Evolutionary conservation across 1,140 invertebrate genomes (phyloP).

Genomic region (Vanessa tameamea): DNA sequence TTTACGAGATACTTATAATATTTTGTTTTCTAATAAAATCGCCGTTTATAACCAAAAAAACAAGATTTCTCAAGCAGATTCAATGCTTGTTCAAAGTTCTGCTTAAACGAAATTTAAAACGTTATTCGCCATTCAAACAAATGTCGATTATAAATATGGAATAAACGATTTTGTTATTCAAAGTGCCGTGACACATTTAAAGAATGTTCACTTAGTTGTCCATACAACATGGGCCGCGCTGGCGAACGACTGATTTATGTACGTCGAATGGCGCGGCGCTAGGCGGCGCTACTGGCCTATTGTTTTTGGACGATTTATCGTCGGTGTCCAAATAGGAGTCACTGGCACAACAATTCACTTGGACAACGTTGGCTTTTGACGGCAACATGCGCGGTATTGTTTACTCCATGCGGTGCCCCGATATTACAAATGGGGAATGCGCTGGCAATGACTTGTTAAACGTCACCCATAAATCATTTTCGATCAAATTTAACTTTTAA

Average conservation of each 20-base stretch:
- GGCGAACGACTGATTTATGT: constrained; percentile 59
- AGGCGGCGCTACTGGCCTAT: constrained; percentile 44
- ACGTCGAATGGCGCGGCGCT: constrained; percentile 30
- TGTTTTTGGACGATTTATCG: constrained; percentile 61
- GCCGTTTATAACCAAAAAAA: no score
- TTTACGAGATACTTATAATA: no score
- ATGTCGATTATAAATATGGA: constrained; percentile 1
- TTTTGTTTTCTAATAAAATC: no score
- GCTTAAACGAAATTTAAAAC: background rate
- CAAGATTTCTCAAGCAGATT: no score
- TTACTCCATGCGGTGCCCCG: constrained; percentile 31
- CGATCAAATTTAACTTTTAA: background rate
- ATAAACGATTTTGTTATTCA: constrained; percentile 13
- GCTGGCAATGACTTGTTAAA: constrained; percentile 36
- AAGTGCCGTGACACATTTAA: constrained; percentile 20
- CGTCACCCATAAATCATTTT: constrained; percentile 5
- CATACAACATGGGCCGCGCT: constrained; percentile 39
- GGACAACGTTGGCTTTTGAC: constrained; percentile 53
- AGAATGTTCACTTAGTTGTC: constrained; percentile 27
- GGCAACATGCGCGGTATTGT: constrained; percentile 48
- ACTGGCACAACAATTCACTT: constrained; percentile 61
- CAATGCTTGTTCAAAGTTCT: background rate
- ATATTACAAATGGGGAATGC: constrained; percentile 52
- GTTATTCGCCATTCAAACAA: constrained; percentile 1
- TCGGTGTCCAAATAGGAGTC: constrained; percentile 43